phyloP scores from a whole-genome alignment of 1,140 invertebrate species.

The Drosophila ambigua region DNA sequence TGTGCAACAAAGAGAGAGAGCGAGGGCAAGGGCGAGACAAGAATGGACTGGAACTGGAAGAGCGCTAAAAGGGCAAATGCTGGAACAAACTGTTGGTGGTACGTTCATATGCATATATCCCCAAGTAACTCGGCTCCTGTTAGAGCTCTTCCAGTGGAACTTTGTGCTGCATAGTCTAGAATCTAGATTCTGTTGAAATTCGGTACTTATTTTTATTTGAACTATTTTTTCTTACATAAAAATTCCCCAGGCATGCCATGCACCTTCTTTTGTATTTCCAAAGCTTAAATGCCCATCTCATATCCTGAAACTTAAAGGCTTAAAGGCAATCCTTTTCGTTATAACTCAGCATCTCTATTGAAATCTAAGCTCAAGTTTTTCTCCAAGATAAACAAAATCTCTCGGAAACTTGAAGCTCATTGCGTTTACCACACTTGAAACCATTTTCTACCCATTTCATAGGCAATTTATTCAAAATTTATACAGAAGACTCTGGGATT shows the following conservation, averaged over 20 bases:
- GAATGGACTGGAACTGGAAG: no score
- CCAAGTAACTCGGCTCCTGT: constrained; percentile 8
- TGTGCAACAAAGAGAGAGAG: neutral
- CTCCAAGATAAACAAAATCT: no score
- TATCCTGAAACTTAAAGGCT: neutral
- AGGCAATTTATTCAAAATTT: constrained; percentile 32
- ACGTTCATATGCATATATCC: neutral
- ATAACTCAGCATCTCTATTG: no score
- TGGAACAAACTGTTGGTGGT: neutral
- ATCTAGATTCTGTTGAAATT: no score
- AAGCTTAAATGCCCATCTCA: neutral
- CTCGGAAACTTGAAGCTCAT: neutral
- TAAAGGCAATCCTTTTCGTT: neutral
- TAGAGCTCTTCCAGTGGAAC: neutral
- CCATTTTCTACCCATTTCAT: neutral
- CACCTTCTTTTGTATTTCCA: neutral
- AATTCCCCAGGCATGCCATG: neutral
- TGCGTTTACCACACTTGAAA: no score
- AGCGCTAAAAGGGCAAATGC: neutral
- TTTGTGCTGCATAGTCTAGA: no score
- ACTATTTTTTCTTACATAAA: no score
- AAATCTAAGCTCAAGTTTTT: no score
- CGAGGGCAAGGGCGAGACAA: no score
- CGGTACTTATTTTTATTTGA: no score
- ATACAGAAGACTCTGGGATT: constrained; percentile 9